Conservation (phyloP, 2,888 invertebrate genomes). For the Arrhopalites spinosus region DNA sequence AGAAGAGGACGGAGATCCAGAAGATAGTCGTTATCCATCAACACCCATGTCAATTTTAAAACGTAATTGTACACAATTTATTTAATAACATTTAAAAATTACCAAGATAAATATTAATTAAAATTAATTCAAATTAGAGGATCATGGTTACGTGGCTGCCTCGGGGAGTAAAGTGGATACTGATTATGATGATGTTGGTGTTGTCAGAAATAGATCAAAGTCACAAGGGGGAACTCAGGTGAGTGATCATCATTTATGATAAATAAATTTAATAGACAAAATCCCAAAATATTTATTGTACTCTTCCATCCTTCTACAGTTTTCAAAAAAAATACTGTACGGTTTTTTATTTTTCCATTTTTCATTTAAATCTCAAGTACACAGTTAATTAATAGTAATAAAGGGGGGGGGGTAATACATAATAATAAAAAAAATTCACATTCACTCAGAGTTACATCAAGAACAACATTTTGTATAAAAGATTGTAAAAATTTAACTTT, state of each 20-base stretch:
- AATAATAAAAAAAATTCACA: conserved; percentile 7
- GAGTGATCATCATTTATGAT: too few relatives aligned
- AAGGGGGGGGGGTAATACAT: not conserved
- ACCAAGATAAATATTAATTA: not conserved
- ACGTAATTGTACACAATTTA: not conserved
- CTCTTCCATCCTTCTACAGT: not conserved
- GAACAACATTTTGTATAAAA: conserved; percentile 4
- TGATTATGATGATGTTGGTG: conserved; percentile 23
- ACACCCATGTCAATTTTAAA: conserved; percentile 25
- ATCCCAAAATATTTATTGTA: too few relatives aligned
- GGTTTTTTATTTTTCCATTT: not conserved
- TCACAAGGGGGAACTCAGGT: not conserved
- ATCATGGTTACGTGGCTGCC: conserved; percentile 36
- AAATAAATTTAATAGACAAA: too few relatives aligned
- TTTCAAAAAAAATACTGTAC: conserved; percentile 16
- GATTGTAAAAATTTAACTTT: not conserved
- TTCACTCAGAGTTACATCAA: not conserved
- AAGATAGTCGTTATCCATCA: not conserved
- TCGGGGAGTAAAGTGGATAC: conserved; percentile 23
- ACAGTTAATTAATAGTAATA: not conserved
- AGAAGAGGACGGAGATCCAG: not conserved
- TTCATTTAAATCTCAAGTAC: not conserved
- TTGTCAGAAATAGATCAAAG: conserved; percentile 16
- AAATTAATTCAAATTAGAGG: conserved; percentile 19
- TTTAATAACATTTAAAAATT: not conserved